Conservation (phyloP, 2,113 vertebrate species). For the Castor canadensis region DNA sequence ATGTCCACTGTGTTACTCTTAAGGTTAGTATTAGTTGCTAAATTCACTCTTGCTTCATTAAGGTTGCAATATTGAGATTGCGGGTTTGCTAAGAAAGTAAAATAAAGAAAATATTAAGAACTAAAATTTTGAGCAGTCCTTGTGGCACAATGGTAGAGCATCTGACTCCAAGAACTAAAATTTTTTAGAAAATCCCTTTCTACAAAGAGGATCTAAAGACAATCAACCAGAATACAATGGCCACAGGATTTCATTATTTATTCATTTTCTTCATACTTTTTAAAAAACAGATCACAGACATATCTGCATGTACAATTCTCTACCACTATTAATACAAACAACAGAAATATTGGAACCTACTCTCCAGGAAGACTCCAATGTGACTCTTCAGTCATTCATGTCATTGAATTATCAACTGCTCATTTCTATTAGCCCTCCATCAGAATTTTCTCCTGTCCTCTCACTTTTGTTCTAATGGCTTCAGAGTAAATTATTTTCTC, state of each 20-base stretch:
- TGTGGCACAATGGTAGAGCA: too few relatives aligned
- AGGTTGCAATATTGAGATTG: background rate
- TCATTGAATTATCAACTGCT: background rate
- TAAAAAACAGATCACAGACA: background rate
- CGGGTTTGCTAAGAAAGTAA: slow-evolving; percentile 41
- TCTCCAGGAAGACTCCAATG: background rate
- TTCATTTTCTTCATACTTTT: background rate
- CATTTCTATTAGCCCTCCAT: background rate
- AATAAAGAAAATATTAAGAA: background rate
- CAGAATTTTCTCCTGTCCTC: background rate
- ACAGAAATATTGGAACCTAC: background rate
- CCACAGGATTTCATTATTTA: background rate
- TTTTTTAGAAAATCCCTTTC: background rate
- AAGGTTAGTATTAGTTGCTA: slow-evolving; percentile 33
- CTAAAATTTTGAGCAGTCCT: slow-evolving; percentile 31
- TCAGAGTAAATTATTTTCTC: background rate
- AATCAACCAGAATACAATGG: background rate
- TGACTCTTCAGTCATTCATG: background rate
- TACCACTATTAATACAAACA: background rate
- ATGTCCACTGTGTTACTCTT: slow-evolving; percentile 25
- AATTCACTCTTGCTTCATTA: slow-evolving; percentile 40
- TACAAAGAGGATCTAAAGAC: background rate
- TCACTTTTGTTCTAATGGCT: background rate
- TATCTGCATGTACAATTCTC: background rate
- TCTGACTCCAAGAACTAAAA: slow-evolving; percentile 43